A percentile compares a stretch with the other conserved stretches of the same genome.
Evolutionary conservation across 1,140 invertebrate species (phyloP).

Genomic region (Notospermus geniculatus): DNA sequence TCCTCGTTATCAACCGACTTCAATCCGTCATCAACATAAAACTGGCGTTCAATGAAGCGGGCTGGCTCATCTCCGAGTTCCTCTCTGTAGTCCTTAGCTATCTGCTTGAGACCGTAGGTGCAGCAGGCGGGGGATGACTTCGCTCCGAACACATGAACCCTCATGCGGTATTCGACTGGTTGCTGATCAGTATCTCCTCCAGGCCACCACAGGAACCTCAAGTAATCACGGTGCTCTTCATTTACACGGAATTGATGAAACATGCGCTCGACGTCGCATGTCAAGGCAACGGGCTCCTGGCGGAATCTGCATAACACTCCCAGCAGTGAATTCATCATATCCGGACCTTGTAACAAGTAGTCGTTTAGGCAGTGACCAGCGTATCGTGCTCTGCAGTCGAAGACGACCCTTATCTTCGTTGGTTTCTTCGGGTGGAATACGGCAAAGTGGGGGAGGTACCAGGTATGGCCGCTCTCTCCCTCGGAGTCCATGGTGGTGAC

Average conservation of each 20-base stretch:
- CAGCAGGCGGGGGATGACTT: slow-evolving; percentile 17
- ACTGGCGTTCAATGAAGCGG: slow-evolving; percentile 7
- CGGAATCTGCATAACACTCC: slow-evolving; percentile 22
- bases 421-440: slow-evolving; percentile 14
- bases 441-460: slow-evolving; percentile 25
- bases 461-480: not conserved
- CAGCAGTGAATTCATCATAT: slow-evolving; percentile 20
- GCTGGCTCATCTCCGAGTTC: not conserved
- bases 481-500: too few species aligned
- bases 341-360: slow-evolving; percentile 23
- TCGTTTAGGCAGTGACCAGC: slow-evolving; percentile 15
- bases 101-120: slow-evolving; percentile 11
- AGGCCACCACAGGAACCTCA: slow-evolving; percentile 20
- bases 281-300: slow-evolving; percentile 7
- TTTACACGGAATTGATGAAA: slow-evolving; percentile 14
- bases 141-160: slow-evolving; percentile 18
- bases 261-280: slow-evolving; percentile 21
- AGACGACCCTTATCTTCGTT: too few species aligned
- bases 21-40: slow-evolving; percentile 23
- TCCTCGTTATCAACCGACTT: not conserved
- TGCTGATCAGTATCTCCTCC: slow-evolving; percentile 6
- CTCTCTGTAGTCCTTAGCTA: slow-evolving; percentile 3
- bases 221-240: slow-evolving; percentile 12
- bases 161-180: slow-evolving; percentile 17
- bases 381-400: slow-evolving; percentile 20